Base-by-base conservation (phyloP, 1,140 invertebrate species). In the Olivierus martensii region DNA sequence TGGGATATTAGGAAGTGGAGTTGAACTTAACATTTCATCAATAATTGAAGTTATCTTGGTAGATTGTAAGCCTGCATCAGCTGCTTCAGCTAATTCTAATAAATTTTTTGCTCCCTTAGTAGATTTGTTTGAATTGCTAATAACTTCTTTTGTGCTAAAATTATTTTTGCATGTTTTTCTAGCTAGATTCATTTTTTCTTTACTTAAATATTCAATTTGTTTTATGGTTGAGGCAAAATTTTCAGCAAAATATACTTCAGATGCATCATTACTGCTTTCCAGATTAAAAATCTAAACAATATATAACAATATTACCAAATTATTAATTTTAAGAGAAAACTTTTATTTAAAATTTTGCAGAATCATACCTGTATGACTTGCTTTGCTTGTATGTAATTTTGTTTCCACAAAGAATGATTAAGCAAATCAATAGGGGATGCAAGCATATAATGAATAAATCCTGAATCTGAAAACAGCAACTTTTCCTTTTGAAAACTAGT, bases 361-460 rank as follows among this genome's bases (percentile, higher is more conserved):
- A 45, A 1, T 12, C 18, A 34, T 51, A 56, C 55, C 15, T 56
- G 36, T 6, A 56, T 56, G 17, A 56, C 55, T 52, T 56, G 50
- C 0, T 21, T 19, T 18, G 55, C 55, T 52, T 56, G 55, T 15
- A 7, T 34, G 9, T 45, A 49, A 52, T 56, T 56, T 49, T 21
- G 45, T 28, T 41, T 52, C 50, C 49, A 52, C 34, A 56, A 49
- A 35, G 55, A 56, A 46, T 56, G 52, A 21, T 50, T 45, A 10
- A 56, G 46, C 11, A 56, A 37, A 41, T 46, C 55, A 35, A 45
- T 51, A n/a, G 55, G 55, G 11, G 55, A 56, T 36, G 55, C 51
- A 18, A 56, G 35, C 55, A 56, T 56, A 28, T 47, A 51, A 12
- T 56, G 55, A 46, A 52, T 52, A 21, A 56, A 52, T 9, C 55